Conservation (phyloP, 2,888 invertebrate species). For the Pseudococcus jackbeardsleyi region DNA sequence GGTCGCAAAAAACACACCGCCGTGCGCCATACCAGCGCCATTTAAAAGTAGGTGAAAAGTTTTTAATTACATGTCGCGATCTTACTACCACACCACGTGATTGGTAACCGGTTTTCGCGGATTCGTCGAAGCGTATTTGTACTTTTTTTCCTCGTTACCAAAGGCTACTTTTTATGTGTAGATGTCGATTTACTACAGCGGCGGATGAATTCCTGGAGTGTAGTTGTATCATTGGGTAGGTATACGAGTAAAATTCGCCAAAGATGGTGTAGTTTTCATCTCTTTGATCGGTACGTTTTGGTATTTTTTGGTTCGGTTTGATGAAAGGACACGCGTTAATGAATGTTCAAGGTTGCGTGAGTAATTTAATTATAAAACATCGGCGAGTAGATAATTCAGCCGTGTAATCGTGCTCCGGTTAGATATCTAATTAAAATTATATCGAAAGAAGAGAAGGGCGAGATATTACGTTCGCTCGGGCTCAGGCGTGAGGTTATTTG, state of each 20-base stretch:
- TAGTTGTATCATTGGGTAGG: neutral
- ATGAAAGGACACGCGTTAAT: constrained; percentile 23
- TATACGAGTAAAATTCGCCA: neutral
- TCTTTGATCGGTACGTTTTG: neutral
- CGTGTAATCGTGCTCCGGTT: constrained; percentile 16
- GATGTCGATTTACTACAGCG: neutral
- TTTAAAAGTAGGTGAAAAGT: constrained; percentile 28
- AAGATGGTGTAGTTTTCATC: neutral
- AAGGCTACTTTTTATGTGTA: neutral
- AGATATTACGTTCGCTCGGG: neutral
- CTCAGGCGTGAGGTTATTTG: neutral
- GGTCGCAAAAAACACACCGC: neutral
- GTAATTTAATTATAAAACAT: constrained; percentile 15
- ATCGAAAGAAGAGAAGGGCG: neutral
- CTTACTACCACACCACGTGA: constrained; percentile 23
- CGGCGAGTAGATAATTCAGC: neutral
- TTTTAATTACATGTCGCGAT: constrained; percentile 28
- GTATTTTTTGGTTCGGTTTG: neutral
- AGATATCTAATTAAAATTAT: constrained; percentile 4
- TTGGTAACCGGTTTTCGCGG: constrained; percentile 1
- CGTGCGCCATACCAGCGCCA: neutral
- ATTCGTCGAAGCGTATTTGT: neutral
- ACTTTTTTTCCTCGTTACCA: neutral
- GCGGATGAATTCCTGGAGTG: neutral
- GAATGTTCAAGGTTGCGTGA: constrained; percentile 22